A percentile compares a stretch with the other conserved stretches of the same genome.
Evolutionary conservation across 2,113 vertebrate species (phyloP).

Genomic region (Aix galericulata): DNA sequence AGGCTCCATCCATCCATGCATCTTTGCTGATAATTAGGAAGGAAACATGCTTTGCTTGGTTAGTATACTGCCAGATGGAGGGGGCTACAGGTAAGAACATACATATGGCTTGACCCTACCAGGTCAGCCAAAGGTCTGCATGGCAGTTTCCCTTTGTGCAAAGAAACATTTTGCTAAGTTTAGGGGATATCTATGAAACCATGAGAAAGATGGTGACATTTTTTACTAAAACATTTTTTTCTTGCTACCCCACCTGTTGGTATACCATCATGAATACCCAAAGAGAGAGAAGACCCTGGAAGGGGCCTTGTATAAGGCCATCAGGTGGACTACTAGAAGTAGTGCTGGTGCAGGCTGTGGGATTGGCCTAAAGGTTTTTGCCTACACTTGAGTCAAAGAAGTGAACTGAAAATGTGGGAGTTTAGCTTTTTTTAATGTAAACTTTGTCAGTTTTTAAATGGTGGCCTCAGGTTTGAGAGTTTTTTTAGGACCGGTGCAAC

Average conservation of each 20-base stretch:
- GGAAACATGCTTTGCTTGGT: neutral
- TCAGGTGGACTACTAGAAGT: neutral
- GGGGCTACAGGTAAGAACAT: rapidly evolving
- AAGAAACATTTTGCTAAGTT: neutral
- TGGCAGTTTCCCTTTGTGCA: neutral
- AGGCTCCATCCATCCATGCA: neutral
- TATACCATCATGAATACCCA: neutral
- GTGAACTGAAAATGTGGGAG: neutral
- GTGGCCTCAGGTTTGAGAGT: neutral
- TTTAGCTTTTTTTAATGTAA: neutral
- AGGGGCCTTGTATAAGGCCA: neutral
- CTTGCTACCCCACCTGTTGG: neutral
- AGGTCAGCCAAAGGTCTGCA: neutral
- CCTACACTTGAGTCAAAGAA: neutral
- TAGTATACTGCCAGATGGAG: neutral
- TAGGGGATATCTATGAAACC: neutral
- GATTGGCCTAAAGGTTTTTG: neutral
- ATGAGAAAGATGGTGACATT: neutral
- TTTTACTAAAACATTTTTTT: neutral
- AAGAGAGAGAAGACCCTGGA: neutral
- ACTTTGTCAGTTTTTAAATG: neutral
- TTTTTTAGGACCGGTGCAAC: neutral
- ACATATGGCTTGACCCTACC: neutral
- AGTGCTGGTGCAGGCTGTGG: neutral
- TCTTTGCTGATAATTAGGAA: neutral